Conservation (phyloP, 2,888 invertebrate genomes). For the Notodonta dromedarius region DNA sequence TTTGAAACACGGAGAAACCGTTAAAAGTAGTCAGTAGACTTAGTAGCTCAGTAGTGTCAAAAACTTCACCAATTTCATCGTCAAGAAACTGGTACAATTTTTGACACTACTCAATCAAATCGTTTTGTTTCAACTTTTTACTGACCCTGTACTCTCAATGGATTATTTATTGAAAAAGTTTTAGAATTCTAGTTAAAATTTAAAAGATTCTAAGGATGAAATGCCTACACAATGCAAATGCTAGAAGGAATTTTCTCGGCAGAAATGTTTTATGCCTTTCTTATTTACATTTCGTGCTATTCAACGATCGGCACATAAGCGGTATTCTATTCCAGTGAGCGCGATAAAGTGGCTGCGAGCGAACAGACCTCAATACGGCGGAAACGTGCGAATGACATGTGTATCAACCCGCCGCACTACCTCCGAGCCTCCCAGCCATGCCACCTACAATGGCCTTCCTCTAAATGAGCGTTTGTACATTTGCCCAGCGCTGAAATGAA, state of each 20-base stretch:
- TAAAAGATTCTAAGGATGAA: neutral
- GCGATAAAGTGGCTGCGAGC: conserved; percentile 36
- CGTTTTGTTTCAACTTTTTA: too few relatives aligned
- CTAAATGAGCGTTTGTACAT: conserved; percentile 11
- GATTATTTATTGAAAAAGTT: neutral
- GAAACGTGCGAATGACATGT: conserved; percentile 58
- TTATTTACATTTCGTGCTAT: conserved; percentile 1
- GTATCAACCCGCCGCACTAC: conserved; percentile 46
- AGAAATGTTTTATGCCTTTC: conserved; percentile 3
- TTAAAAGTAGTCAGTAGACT: too few relatives aligned
- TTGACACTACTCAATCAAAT: too few relatives aligned
- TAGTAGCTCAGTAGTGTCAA: too few relatives aligned
- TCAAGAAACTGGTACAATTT: too few relatives aligned
- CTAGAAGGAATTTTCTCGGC: neutral
- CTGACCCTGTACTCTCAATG: too few relatives aligned
- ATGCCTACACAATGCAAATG: neutral
- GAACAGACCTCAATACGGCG: conserved; percentile 44
- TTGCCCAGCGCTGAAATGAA: conserved; percentile 8
- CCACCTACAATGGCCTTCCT: conserved; percentile 6
- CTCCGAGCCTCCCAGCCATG: conserved; percentile 15
- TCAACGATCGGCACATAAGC: conserved; percentile 14
- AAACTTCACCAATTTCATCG: too few relatives aligned
- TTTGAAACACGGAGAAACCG: too few relatives aligned
- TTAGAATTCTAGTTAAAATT: neutral
- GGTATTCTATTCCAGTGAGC: conserved; percentile 20